Conservation (phyloP, 2,113 vertebrate species). For the Oxygymnocypris stewartii region DNA sequence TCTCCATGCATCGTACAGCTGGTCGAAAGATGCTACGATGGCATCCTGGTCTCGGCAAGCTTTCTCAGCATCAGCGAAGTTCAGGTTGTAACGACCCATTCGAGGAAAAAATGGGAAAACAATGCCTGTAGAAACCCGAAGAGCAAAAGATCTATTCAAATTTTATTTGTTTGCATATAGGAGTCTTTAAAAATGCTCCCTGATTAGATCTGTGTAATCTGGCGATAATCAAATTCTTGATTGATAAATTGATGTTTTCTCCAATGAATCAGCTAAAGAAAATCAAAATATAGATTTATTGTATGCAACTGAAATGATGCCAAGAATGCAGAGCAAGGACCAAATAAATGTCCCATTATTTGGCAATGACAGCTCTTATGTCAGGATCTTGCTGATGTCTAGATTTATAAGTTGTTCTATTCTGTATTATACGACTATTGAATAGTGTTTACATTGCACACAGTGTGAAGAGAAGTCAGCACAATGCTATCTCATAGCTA, state of each 20-base stretch:
- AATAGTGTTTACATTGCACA: slow-evolving; percentile 41
- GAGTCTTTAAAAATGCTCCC: not conserved
- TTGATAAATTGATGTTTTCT: not conserved
- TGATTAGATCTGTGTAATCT: not conserved
- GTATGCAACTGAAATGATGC: slow-evolving; percentile 1
- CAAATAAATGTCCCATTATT: slow-evolving; percentile 6
- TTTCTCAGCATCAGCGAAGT: slow-evolving; percentile 85
- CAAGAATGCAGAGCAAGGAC: not conserved
- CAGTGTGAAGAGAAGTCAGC: slow-evolving; percentile 21
- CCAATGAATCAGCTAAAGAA: not conserved
- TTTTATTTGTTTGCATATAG: not conserved
- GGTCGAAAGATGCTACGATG: slow-evolving; percentile 88
- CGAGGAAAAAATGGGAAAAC: slow-evolving; percentile 90
- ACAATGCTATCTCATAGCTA: slow-evolving; percentile 16
- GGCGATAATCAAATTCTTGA: not conserved
- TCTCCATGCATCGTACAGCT: slow-evolving; percentile 89
- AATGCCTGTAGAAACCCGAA: slow-evolving; percentile 74
- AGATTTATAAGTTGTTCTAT: slow-evolving; percentile 15
- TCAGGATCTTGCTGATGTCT: slow-evolving; percentile 58
- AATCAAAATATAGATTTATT: not conserved
- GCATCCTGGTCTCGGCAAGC: slow-evolving; percentile 88
- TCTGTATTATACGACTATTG: slow-evolving; percentile 31
- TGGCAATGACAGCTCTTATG: slow-evolving; percentile 47
- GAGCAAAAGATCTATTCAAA: not conserved
- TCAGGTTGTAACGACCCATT: slow-evolving; percentile 92